Evolutionary conservation across 2,888 invertebrate genomes (phyloP).

Genomic region (Luperina testacea): DNA sequence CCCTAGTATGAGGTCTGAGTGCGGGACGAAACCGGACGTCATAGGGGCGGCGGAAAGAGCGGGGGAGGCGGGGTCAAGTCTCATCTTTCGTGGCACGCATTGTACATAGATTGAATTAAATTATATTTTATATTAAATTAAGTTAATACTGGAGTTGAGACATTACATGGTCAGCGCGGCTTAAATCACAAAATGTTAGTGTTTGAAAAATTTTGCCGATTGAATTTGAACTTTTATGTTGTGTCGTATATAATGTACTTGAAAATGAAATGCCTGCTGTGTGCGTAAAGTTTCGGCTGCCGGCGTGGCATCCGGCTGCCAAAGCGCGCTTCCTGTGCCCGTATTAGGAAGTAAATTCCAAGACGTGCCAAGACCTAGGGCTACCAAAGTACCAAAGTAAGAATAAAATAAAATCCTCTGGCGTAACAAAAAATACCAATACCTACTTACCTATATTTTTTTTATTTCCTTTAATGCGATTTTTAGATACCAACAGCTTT

Average conservation of each 20-base stretch:
- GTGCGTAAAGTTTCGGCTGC: constrained; percentile 41
- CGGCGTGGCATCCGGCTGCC: constrained; percentile 66
- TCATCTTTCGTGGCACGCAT: too few relatives aligned
- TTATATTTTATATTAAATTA: too few relatives aligned
- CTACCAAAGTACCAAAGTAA: constrained; percentile 37
- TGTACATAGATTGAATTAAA: too few relatives aligned
- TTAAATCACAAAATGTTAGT: background rate
- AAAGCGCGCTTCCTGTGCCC: constrained; percentile 80
- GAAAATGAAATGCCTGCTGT: constrained; percentile 26
- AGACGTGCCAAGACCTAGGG: constrained; percentile 73
- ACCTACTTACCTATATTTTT: background rate
- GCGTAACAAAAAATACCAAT: background rate
- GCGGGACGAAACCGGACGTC: too few relatives aligned
- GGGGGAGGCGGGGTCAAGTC: too few relatives aligned
- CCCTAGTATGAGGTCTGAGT: too few relatives aligned
- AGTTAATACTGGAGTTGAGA: too few relatives aligned
- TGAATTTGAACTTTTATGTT: constrained; percentile 6
- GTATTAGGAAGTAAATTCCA: constrained; percentile 84
- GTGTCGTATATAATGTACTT: constrained; percentile 25
- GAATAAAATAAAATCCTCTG: background rate
- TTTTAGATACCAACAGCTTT: background rate
- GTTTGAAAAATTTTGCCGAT: background rate
- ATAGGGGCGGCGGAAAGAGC: too few relatives aligned
- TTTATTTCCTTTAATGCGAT: background rate
- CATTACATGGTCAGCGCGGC: too few relatives aligned